These are phyloP conservation scores for Gallinago nigripennis DNA, from an alignment of 2,797 vertebrate genomes.

Conservation along the genomic window DNA sequence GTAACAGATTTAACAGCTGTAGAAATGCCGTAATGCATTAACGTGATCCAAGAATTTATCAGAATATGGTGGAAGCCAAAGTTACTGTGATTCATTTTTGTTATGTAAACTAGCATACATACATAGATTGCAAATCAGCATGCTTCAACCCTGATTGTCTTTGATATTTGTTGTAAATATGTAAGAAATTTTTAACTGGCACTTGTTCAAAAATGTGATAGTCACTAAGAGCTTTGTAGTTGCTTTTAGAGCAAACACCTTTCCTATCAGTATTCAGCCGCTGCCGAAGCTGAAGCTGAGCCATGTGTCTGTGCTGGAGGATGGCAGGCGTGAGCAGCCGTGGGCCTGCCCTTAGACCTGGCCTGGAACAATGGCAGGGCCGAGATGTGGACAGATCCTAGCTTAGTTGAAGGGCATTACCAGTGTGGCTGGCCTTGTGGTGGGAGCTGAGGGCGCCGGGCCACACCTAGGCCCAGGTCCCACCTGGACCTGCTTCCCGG, in stretches of 20 bases:
- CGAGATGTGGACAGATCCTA: accelerated
- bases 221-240: neutral
- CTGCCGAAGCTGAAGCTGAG: neutral
- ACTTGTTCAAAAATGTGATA: neutral
- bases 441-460: neutral
- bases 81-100: conserved; percentile 2
- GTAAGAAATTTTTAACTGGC: neutral
- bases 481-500: neutral
- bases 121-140: neutral
- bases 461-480: neutral
- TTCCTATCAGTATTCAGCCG: neutral
- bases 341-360: accelerated
- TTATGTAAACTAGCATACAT: neutral
- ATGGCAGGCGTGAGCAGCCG: neutral
- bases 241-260: neutral
- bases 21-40: neutral
- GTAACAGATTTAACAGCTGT: neutral
- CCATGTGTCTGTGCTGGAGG: accelerated
- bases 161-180: neutral
- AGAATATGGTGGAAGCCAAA: neutral
- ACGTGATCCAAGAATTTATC: neutral
- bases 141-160: neutral
- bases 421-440: neutral
- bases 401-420: neutral
- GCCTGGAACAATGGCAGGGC: neutral